Conservation (phyloP, 2,797 vertebrate species). For the Myotis pilosus region DNA sequence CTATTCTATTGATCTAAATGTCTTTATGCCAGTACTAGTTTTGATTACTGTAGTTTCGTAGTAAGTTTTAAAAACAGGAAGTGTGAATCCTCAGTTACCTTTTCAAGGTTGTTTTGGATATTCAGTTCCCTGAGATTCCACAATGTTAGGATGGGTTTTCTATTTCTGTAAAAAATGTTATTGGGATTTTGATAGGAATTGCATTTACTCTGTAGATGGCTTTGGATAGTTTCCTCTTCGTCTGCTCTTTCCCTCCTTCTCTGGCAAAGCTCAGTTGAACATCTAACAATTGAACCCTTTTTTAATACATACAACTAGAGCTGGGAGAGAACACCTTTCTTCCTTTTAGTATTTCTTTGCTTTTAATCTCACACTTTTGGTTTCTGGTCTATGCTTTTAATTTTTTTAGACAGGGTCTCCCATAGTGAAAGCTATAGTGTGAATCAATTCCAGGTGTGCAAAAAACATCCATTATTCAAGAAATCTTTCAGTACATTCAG, state of each 20-base stretch:
- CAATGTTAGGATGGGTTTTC: not conserved
- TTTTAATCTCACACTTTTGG: not conserved
- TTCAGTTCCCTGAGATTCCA: not conserved
- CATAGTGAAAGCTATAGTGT: not conserved
- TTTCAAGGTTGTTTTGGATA: not conserved
- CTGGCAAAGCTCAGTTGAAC: not conserved
- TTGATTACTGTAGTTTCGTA: not conserved
- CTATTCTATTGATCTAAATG: not conserved
- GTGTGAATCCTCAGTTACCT: not conserved
- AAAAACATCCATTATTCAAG: not conserved
- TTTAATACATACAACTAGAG: not conserved
- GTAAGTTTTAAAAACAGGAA: not conserved
- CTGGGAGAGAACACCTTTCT: not conserved
- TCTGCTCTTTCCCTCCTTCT: not conserved
- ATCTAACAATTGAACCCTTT: not conserved
- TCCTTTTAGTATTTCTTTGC: not conserved
- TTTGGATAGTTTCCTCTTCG: not conserved
- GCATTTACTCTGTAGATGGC: not conserved
- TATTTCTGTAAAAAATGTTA: not conserved
- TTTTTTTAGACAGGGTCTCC: not conserved
- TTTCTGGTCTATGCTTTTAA: not conserved
- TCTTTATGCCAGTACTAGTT: not conserved
- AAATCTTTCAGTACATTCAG: not conserved
- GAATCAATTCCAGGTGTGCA: not conserved
- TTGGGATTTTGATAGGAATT: not conserved